Base-by-base conservation (phyloP, 2,888 invertebrate genomes). In the Mesoligia furuncula region DNA sequence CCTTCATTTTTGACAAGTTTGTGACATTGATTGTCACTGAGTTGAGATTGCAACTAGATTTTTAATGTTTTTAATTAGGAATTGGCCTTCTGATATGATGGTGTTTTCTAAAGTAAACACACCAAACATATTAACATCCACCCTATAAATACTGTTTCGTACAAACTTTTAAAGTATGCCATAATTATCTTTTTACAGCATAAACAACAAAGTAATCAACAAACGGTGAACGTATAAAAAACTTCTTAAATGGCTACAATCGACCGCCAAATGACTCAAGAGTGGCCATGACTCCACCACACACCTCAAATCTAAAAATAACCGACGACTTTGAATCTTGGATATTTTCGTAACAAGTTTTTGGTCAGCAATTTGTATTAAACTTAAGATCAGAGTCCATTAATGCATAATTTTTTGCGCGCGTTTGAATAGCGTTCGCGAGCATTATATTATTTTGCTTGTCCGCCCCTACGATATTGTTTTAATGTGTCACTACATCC, bases 341-440 rank as follows among this genome's bases (percentile, higher is more conserved):
- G 79, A 83, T 92, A 91, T 92, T 92, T 91, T 90, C 68, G 89
- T 87, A 88, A 85, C 89, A 85, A 85, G 88, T 90, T 91, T 88
- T 89, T 83, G 84, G 83, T 81, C 75, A 73, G 67, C 59, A 73
- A 75, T 77, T 80, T 66, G 73, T 73, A 77, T 79, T 61, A 57
- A 61, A 64, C 65, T 79, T 59, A 69, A 77, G 75, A 27, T 39
- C 64, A 15, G 39, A 57, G 24, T 79, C 79, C 65, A 48, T 76
- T 84, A 62, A 65, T 57, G 73, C 80, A 68, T 39, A 5, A 5
- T 39, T 31, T 61, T 54, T 61, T 45, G 42, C 54, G n/a, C 13
- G 51, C 8, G 17, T 42, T 61, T 1, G 11, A 36, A 17, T 15
- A n/a, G 42, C 11, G 24, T 73, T 80, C 36, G 42, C n/a, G 61